A percentile compares a stretch with the other conserved stretches of the same genome.
phyloP scores from a whole-genome alignment of 2,113 vertebrate genomes.

The Terrapene triunguis region DNA sequence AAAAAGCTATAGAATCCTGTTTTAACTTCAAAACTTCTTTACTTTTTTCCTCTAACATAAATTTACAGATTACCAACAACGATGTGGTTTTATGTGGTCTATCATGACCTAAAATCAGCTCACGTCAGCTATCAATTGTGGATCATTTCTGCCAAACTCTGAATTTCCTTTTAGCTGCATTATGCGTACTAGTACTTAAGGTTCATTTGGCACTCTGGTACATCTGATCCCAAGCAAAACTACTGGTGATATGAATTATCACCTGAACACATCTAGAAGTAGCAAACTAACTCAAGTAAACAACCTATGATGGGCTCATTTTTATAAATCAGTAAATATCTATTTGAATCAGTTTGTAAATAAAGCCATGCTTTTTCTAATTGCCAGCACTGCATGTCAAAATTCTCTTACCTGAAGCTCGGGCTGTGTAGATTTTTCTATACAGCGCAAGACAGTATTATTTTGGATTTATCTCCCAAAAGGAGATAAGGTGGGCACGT shows the following conservation, averaged over 20 bases:
- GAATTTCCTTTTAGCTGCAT: neutral
- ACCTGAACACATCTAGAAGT: neutral
- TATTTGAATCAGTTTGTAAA: too few species aligned
- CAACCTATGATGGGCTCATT: neutral
- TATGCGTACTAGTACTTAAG: neutral
- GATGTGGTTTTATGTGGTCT: neutral
- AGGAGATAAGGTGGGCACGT: too few species aligned
- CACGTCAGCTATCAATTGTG: too few species aligned
- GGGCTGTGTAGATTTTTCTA: too few species aligned
- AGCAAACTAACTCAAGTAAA: neutral
- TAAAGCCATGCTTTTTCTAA: too few species aligned
- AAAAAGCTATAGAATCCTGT: neutral
- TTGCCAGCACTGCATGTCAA: too few species aligned
- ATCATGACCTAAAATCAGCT: neutral
- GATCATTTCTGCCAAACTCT: neutral
- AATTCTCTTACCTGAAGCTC: too few species aligned
- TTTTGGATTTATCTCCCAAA: too few species aligned
- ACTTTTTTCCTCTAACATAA: too few species aligned
- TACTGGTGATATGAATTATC: neutral
- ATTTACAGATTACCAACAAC: too few species aligned
- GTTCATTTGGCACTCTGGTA: neutral
- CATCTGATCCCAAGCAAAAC: neutral
- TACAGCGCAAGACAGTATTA: too few species aligned
- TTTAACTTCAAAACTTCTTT: neutral
- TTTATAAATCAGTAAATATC: too few species aligned